Conservation (phyloP, 2,888 invertebrate genomes). For the Noctua janthina region DNA sequence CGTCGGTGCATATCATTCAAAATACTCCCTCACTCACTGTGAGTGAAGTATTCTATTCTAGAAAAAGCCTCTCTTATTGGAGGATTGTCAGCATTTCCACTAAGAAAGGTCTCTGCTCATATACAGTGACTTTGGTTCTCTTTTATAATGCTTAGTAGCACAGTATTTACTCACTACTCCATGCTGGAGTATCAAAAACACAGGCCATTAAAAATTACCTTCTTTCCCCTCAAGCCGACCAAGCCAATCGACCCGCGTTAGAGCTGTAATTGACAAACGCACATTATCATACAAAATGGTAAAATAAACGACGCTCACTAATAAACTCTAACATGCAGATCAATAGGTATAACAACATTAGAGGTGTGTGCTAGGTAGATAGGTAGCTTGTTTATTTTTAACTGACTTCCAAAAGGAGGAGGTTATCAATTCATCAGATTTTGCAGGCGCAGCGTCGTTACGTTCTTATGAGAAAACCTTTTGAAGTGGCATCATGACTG, state of each 20-base stretch:
- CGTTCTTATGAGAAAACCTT: too few relatives aligned
- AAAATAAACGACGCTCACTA: constrained; percentile 68
- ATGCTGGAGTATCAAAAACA: constrained; percentile 37
- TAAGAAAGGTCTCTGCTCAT: not conserved
- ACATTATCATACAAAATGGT: constrained; percentile 84
- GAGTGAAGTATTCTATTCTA: too few relatives aligned
- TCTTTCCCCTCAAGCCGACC: constrained; percentile 84
- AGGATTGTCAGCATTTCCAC: not conserved
- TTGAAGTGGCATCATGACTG: constrained; percentile 29
- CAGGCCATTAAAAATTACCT: constrained; percentile 78
- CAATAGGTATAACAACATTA: too few relatives aligned
- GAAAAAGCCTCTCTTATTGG: too few relatives aligned
- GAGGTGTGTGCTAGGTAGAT: too few relatives aligned
- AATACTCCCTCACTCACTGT: too few relatives aligned
- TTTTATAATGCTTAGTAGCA: not conserved
- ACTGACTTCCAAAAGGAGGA: too few relatives aligned
- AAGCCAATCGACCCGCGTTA: constrained; percentile 84
- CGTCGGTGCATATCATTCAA: too few relatives aligned
- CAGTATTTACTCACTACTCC: not conserved
- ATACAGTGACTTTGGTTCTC: not conserved
- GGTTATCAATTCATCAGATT: too few relatives aligned
- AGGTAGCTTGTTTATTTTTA: too few relatives aligned
- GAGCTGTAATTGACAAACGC: constrained; percentile 85
- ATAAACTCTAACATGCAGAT: constrained; percentile 58
- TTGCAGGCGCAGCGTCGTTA: too few relatives aligned